Evolutionary conservation across 1,140 invertebrate genomes (phyloP).

Genomic region (Cryptotermes secundus): DNA sequence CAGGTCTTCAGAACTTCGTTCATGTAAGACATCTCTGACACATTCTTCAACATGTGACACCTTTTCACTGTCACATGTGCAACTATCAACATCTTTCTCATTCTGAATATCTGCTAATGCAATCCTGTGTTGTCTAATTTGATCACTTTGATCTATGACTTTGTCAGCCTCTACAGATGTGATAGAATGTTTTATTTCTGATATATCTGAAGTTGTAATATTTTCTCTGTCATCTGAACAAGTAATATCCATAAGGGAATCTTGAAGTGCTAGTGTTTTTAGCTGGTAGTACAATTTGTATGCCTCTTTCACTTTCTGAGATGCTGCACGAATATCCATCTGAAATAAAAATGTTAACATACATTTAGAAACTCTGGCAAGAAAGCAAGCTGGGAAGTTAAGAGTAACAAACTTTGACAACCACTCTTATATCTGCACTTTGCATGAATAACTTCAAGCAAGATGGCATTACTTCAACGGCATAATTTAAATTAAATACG

Average conservation of each 20-base stretch:
- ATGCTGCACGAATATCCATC: constrained; percentile 76
- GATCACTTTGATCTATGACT: constrained; percentile 36
- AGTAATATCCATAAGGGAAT: constrained; percentile 58
- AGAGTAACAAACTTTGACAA: too few relatives aligned
- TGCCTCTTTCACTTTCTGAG: constrained; percentile 65
- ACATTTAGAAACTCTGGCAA: too few relatives aligned
- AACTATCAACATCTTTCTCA: constrained; percentile 21
- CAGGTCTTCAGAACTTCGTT: background rate
- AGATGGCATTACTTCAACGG: too few relatives aligned
- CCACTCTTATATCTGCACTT: too few relatives aligned
- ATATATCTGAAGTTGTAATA: constrained; percentile 30
- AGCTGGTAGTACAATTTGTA: constrained; percentile 80
- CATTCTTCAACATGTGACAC: background rate
- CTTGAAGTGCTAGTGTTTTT: constrained; percentile 70
- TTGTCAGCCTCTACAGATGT: constrained; percentile 43
- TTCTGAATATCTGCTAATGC: constrained; percentile 32
- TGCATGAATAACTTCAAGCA: too few relatives aligned
- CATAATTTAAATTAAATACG: too few relatives aligned
- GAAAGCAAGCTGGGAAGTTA: too few relatives aligned
- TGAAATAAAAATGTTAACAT: constrained; percentile 45
- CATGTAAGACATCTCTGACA: background rate
- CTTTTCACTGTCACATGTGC: constrained; percentile 22
- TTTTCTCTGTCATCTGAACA: constrained; percentile 41
- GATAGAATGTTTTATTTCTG: background rate
- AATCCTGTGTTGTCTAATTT: constrained; percentile 39